Conservation (phyloP, 37 sponge, comb jelly and placozoan species). For the Sycon ciliatum region DNA sequence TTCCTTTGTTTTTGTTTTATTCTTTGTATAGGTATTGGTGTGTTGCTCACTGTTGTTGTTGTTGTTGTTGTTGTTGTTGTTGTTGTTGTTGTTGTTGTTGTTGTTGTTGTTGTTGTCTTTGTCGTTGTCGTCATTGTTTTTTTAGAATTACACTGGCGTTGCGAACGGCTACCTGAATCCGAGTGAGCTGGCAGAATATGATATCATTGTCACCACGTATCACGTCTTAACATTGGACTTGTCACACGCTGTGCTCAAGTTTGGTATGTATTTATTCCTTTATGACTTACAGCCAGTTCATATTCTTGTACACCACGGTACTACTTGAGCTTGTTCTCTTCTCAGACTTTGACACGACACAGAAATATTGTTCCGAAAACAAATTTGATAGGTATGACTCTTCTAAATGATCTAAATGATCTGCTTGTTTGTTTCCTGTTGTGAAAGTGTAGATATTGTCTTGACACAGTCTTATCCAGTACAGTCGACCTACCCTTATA, state of each 20-base stretch:
- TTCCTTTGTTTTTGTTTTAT: no score
- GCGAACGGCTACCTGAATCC: constrained; percentile 43
- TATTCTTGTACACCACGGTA: background rate
- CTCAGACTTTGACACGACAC: constrained; percentile 1
- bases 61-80: background rate
- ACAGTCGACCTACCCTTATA: no score
- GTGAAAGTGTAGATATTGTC: no score
- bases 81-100: background rate
- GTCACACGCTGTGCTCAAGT: constrained; percentile 30
- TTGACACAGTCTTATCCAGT: no score
- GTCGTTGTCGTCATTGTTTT: background rate
- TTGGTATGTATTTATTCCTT: background rate
- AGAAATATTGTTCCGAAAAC: no score
- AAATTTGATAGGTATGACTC: no score
- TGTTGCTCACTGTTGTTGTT: no score
- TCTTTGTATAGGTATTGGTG: no score
- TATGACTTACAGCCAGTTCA: background rate
- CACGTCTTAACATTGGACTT: constrained; percentile 56
- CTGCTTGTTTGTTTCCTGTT: no score
- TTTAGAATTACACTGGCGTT: constrained; percentile 52
- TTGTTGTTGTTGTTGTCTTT: background rate
- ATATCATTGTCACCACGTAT: constrained; percentile 64
- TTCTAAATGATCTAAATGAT: no score
- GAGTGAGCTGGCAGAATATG: constrained; percentile 36
- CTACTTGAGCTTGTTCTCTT: background rate